Evolutionary conservation across 2,797 vertebrate genomes (phyloP).

Genomic region (Epinephelus coioides): DNA sequence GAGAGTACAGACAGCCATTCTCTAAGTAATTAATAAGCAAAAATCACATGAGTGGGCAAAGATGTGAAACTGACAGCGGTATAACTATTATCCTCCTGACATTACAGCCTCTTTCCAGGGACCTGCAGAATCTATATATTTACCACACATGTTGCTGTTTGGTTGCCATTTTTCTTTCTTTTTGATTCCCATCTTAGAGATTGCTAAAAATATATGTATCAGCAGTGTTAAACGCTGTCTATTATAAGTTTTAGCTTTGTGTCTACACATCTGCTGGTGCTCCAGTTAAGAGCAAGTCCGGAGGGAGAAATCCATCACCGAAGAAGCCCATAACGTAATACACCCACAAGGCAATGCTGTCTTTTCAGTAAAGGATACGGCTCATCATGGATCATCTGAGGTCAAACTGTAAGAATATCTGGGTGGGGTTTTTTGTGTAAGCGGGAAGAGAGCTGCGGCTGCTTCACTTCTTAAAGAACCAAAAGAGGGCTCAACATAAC

Average conservation of each 20-base stretch:
- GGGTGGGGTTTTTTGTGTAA: background rate
- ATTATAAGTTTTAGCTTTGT: background rate
- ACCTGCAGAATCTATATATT: background rate
- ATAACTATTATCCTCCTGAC: background rate
- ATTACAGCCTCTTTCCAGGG: background rate
- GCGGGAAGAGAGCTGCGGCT: background rate
- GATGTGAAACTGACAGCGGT: background rate
- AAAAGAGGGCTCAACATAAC: no score
- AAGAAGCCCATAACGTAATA: background rate
- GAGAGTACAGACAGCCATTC: background rate
- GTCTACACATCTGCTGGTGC: background rate
- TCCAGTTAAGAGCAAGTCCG: background rate
- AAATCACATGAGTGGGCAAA: background rate
- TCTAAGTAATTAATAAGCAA: background rate
- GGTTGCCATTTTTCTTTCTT: background rate
- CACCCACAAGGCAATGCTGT: background rate
- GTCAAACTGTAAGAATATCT: background rate
- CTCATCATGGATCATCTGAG: background rate
- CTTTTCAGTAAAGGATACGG: background rate
- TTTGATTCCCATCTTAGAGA: background rate
- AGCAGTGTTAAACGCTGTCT: background rate
- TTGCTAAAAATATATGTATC: background rate
- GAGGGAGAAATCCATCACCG: background rate
- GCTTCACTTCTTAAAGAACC: background rate
- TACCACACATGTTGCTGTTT: background rate